Conservation (phyloP, 2,888 invertebrate species). For the Watsonalla binaria region DNA sequence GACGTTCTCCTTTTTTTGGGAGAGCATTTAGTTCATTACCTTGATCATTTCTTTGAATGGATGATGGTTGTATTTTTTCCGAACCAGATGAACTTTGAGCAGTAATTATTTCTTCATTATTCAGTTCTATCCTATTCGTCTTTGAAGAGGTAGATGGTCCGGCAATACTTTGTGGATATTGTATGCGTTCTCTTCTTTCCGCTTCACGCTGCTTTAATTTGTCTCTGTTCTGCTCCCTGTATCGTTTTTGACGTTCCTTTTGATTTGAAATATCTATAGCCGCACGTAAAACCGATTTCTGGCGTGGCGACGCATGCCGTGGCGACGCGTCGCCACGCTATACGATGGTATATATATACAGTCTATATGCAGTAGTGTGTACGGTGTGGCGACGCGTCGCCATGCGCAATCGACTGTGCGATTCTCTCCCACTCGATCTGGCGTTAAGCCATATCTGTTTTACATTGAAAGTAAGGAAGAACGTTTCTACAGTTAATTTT, state of each 20-base stretch:
- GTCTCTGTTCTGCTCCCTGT: conserved; percentile 26
- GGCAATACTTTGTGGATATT: conserved; percentile 16
- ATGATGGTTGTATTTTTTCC: conserved; percentile 5
- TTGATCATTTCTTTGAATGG: conserved; percentile 5
- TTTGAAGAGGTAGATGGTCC: conserved; percentile 19
- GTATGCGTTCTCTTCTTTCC: conserved; percentile 21
- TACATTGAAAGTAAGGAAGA: too few relatives aligned
- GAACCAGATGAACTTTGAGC: conserved; percentile 3
- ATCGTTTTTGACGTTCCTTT: conserved; percentile 23
- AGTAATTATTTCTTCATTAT: conserved; percentile 13
- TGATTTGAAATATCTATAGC: too few relatives aligned
- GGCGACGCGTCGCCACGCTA: too few relatives aligned
- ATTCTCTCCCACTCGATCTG: too few relatives aligned
- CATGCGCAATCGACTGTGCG: too few relatives aligned
- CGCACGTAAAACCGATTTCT: too few relatives aligned
- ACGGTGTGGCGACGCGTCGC: too few relatives aligned
- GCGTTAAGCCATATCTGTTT: too few relatives aligned
- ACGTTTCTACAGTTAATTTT: too few relatives aligned
- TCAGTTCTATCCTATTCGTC: conserved; percentile 16
- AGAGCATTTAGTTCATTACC: conserved; percentile 6
- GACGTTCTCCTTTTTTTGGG: conserved; percentile 18
- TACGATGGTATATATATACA: too few relatives aligned
- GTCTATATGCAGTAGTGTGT: too few relatives aligned
- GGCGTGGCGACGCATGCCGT: too few relatives aligned
- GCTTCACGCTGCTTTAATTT: conserved; percentile 23